Base-by-base conservation (phyloP, 2,797 vertebrate genomes). In the Erpetoichthys calabaricus region DNA sequence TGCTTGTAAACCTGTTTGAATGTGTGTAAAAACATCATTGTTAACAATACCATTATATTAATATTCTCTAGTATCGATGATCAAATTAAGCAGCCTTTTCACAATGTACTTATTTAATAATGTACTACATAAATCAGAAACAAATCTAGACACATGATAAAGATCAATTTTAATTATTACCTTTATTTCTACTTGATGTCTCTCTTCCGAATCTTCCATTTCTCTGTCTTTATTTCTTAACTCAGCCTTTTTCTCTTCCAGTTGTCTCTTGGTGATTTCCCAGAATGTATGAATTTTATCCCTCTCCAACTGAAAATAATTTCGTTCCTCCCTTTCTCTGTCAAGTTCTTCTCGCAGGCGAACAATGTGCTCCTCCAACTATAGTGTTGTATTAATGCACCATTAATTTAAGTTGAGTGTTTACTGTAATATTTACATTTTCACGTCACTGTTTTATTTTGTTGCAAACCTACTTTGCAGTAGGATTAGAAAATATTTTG, bases 101-200 rank as follows among this genome's bases (percentile, higher is more conserved):
- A 25, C 25, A 25, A 25, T 25, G 25, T 25, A 25, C 25, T 25
- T 25, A 25, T 25, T 25, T 25, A 25, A 25, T 25, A 25, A 25
- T 25, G 25, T 25, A 25, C 25, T 25, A 25, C 25, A 25, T 25
- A 25, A 25, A 25, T 25, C 25, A 25, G 25, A 25, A 25, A 25
- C 25, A 25, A 25, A 25, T 25, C 25, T 25, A 25, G 25, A 25
- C 25, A 25, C 25, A 25, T 25, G 44, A 5, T 5, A 5, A 44
- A 41, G 42, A 57, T 42, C 60, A 43, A 25, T 10, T 53, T 49
- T 7, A 49, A n/a, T 3, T 25, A 70, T 65, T 68, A 94, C 96
- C 86, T 93, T 94, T 64, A 93, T 86, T 69, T 98, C 92, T 57
- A 88, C 79, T 68, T 90, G 91, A 63, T 97, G 90, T 53, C 73